Conservation (phyloP, 2,113 vertebrate genomes). For the Carettochelys insculpta region DNA sequence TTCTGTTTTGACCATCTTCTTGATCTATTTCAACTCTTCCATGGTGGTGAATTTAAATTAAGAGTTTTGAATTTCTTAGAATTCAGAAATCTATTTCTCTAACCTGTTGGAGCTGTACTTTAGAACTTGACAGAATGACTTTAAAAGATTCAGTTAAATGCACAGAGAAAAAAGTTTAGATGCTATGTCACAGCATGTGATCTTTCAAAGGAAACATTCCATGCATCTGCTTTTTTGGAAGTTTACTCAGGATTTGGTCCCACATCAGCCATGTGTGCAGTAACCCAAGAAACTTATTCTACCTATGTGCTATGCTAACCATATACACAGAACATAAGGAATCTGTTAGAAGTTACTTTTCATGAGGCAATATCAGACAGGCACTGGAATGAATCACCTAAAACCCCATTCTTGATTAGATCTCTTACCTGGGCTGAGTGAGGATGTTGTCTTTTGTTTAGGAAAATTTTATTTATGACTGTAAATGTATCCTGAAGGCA, state of each 20-base stretch:
- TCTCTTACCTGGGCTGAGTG: not conserved
- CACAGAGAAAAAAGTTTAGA: not conserved
- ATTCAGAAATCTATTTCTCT: not conserved
- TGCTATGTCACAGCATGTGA: too few relatives aligned
- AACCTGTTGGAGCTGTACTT: not conserved
- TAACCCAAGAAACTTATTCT: not conserved
- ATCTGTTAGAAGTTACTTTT: not conserved
- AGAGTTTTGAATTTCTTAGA: not conserved
- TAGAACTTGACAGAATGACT: not conserved
- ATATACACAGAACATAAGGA: not conserved
- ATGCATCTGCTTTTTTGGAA: not conserved
- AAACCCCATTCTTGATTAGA: not conserved
- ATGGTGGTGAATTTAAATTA: not conserved
- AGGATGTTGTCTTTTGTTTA: not conserved
- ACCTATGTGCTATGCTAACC: not conserved
- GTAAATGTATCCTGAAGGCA: not conserved
- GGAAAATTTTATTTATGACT: accelerated
- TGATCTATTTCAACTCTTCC: not conserved
- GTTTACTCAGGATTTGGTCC: not conserved
- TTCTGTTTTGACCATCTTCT: not conserved
- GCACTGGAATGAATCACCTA: not conserved
- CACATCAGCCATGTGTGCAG: not conserved
- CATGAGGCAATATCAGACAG: not conserved
- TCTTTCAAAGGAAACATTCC: not conserved
- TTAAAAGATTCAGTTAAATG: not conserved